Evolutionary conservation across 2,888 invertebrate species (phyloP).

Genomic region (Conistra vaccinii): DNA sequence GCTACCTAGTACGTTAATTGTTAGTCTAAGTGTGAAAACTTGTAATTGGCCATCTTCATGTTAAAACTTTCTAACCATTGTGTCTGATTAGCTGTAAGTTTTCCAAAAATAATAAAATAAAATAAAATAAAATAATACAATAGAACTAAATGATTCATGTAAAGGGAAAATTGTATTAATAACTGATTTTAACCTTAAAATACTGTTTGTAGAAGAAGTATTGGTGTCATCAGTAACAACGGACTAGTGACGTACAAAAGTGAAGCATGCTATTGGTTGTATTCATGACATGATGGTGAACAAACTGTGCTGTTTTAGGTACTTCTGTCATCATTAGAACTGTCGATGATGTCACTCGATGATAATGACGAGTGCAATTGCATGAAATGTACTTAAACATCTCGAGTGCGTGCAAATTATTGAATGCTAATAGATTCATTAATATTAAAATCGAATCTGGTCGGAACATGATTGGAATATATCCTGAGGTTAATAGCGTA

Average conservation of each 20-base stretch:
- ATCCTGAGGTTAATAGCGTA: background rate
- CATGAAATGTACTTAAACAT: slow-evolving; percentile 9
- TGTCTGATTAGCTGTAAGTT: too few species aligned
- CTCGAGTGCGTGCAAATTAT: slow-evolving; percentile 14
- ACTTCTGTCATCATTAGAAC: slow-evolving; percentile 42
- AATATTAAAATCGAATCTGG: slow-evolving; percentile 21
- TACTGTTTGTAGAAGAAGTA: slow-evolving; percentile 5
- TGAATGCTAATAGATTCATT: slow-evolving; percentile 1
- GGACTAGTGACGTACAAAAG: background rate
- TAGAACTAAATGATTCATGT: slow-evolving; percentile 4
- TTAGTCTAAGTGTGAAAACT: too few species aligned
- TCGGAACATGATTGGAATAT: slow-evolving; percentile 3
- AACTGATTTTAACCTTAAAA: slow-evolving; percentile 12
- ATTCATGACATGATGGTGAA: slow-evolving; percentile 28
- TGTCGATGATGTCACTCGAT: slow-evolving; percentile 58
- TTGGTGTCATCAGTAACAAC: background rate
- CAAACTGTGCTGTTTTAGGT: slow-evolving; percentile 19
- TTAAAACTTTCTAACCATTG: too few species aligned
- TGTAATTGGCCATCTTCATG: too few species aligned
- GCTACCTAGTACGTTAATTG: too few species aligned
- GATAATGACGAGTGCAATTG: slow-evolving; percentile 52
- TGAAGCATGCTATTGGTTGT: background rate
- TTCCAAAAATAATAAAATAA: too few species aligned
- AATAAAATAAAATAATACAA: too few species aligned
- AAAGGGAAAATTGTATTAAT: slow-evolving; percentile 11